Evolutionary conservation across 2,113 vertebrate genomes (phyloP).

Genomic region (Notarius quadriscutis): DNA sequence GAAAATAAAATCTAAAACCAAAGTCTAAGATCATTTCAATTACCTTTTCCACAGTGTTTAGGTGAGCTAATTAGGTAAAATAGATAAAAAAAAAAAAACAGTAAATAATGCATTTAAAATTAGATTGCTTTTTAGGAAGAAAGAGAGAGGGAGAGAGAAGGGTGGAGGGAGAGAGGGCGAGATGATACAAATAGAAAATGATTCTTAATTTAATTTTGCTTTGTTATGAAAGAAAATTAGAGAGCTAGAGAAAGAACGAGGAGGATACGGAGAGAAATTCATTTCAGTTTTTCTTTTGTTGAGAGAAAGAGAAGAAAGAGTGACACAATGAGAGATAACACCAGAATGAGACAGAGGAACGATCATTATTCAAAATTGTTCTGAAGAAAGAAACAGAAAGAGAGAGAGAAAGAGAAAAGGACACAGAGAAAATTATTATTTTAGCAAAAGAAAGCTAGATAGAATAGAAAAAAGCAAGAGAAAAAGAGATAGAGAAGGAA

Average conservation of each 20-base stretch:
- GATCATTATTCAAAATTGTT: background rate
- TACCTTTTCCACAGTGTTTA: background rate
- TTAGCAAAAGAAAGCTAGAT: background rate
- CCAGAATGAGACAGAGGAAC: background rate
- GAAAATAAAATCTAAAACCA: conserved; percentile 21
- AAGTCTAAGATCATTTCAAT: background rate
- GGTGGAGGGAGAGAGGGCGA: background rate
- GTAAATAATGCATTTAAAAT: conserved; percentile 2
- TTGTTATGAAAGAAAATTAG: background rate
- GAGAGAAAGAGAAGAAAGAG: background rate
- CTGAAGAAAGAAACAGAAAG: background rate
- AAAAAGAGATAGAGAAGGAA: background rate
- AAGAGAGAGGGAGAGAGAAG: background rate
- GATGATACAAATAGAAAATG: background rate
- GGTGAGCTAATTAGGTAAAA: background rate
- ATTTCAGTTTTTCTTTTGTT: background rate
- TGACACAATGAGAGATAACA: too few species aligned
- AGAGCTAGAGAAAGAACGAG: too few species aligned
- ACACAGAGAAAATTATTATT: background rate
- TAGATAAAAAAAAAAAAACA: background rate
- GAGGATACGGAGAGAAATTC: background rate
- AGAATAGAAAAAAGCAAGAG: background rate
- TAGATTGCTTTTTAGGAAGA: background rate
- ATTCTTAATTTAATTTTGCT: background rate
- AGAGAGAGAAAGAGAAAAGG: background rate